Conservation (phyloP, 2,113 vertebrate genomes). For the Oreotrochilus melanogaster region DNA sequence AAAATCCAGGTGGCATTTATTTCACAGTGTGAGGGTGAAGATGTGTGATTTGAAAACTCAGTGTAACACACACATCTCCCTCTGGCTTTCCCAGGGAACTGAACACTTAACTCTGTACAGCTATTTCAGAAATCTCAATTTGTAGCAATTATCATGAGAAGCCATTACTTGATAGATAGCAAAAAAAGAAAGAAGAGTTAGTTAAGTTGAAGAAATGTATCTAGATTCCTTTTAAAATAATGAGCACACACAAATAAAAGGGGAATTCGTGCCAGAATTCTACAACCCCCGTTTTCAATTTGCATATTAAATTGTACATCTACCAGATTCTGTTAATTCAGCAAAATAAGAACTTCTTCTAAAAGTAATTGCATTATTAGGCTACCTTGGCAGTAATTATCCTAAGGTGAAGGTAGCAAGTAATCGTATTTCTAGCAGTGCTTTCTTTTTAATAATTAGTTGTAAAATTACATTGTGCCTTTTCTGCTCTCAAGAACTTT, state of each 20-base stretch:
- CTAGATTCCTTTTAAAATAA: conserved; percentile 49
- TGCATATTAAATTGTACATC: conserved; percentile 59
- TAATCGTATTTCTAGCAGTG: conserved; percentile 17
- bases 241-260: conserved; percentile 40
- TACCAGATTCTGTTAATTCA: conserved; percentile 58
- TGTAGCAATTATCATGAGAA: background rate
- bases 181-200: background rate
- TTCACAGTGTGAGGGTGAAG: background rate
- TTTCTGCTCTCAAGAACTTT: conserved; percentile 18
- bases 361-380: conserved; percentile 54
- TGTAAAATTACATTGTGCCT: background rate
- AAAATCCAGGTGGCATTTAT: background rate
- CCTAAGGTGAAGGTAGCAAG: conserved; percentile 16
- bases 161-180: background rate
- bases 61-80: background rate
- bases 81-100: background rate
- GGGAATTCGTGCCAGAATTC: conserved; percentile 18
- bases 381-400: conserved; percentile 49
- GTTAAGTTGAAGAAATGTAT: background rate
- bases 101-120: background rate
- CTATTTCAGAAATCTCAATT: conserved; percentile 18
- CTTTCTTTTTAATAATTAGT: conserved; percentile 34
- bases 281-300: conserved; percentile 27
- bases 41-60: background rate
- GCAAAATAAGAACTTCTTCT: conserved; percentile 48